Conservation (phyloP, 2,888 invertebrate genomes). For the Cataglyphis rosenhaueri region DNA sequence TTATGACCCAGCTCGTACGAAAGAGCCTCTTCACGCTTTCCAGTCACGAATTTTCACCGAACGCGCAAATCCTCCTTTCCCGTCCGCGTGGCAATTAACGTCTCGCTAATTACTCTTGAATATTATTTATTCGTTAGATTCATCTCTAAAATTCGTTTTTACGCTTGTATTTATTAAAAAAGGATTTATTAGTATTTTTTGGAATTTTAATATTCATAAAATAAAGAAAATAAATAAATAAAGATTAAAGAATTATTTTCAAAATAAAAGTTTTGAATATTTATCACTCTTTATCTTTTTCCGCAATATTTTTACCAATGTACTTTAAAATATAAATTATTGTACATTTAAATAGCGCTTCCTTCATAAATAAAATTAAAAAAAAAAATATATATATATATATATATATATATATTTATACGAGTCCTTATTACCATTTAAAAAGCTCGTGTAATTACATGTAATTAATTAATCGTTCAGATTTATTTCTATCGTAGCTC, state of each 20-base stretch:
- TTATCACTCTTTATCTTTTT: background rate
- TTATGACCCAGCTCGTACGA: conserved; percentile 47
- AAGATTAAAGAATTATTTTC: background rate
- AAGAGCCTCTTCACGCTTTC: conserved; percentile 27
- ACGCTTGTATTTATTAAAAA: background rate
- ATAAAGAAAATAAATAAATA: background rate
- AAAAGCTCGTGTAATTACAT: background rate
- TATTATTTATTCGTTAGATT: conserved; percentile 29
- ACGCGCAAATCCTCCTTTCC: background rate
- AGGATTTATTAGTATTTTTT: background rate
- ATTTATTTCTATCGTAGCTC: background rate
- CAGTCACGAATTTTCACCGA: conserved; percentile 24
- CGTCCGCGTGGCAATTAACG: background rate
- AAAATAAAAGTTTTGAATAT: background rate
- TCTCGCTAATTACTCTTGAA: background rate
- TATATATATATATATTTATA: background rate
- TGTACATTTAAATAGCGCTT: background rate
- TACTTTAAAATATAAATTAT: background rate
- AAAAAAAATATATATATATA: too few species aligned
- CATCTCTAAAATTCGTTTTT: background rate
- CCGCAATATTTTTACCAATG: background rate
- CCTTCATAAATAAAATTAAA: background rate
- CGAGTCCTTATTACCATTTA: background rate
- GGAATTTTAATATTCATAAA: background rate
- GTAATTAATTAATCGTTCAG: background rate